Evolutionary conservation across 2,888 invertebrate genomes (phyloP).

Genomic region (Drosophila prostipennis): DNA sequence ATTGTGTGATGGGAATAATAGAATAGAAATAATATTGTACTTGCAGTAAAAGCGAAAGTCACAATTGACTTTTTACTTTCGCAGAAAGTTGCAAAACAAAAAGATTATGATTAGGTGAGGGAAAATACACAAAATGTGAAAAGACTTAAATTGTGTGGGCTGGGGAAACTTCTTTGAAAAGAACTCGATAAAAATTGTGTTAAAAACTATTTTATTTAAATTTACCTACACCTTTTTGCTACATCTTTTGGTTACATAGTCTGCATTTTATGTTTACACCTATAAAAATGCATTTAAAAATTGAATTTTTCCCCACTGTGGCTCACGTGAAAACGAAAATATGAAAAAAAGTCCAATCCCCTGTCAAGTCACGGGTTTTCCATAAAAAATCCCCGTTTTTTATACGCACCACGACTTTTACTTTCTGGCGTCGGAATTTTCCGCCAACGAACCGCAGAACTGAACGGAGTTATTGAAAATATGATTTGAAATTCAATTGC

Average conservation of each 20-base stretch:
- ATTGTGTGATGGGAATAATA: conserved; percentile 25
- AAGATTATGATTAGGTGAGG: neutral
- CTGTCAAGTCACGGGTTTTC: conserved; percentile 23
- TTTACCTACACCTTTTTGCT: no score
- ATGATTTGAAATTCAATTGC: conserved; percentile 62
- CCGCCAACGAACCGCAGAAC: conserved; percentile 14
- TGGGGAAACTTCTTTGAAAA: neutral
- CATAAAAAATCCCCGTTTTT: conserved; percentile 28
- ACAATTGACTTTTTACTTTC: neutral
- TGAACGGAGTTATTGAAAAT: conserved; percentile 50
- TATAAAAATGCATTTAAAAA: neutral
- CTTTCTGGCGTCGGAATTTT: conserved; percentile 22
- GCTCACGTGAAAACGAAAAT: neutral
- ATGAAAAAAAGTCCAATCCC: conserved; percentile 7
- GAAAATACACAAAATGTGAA: neutral
- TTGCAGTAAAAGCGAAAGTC: neutral
- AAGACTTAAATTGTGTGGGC: no score
- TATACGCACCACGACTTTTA: conserved; percentile 20
- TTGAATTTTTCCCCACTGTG: neutral
- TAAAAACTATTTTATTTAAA: no score
- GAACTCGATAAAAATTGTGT: no score
- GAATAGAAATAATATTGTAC: conserved; percentile 3
- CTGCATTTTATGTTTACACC: neutral
- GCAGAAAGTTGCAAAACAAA: neutral
- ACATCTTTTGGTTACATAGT: no score